These are phyloP conservation scores for Ochotona curzoniae DNA, from an alignment of 2,113 vertebrate species.

Conservation along the genomic window DNA sequence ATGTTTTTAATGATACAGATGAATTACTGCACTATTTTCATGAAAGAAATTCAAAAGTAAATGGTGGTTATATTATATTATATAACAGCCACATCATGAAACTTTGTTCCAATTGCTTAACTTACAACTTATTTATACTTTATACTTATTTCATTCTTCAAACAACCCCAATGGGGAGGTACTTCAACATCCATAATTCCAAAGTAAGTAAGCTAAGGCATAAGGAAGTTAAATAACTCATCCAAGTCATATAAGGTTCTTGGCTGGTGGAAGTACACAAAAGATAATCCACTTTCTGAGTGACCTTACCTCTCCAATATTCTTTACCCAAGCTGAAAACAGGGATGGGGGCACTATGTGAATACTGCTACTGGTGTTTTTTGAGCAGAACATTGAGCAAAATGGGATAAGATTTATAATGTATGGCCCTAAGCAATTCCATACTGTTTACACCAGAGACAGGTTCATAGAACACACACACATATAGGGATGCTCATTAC, in stretches of 20 bases:
- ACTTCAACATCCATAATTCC: neutral
- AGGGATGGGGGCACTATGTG: neutral
- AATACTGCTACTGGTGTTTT: neutral
- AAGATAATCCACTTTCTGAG: constrained; percentile 40
- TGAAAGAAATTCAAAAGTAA: constrained; percentile 28
- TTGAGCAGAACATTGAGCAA: neutral
- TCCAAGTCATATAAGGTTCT: neutral
- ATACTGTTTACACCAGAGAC: neutral
- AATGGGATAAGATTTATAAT: neutral
- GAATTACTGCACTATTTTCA: constrained; percentile 1
- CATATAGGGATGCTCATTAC: neutral
- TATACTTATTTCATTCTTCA: constrained; percentile 48
- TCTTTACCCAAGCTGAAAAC: neutral
- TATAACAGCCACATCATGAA: neutral
- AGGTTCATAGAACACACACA: neutral
- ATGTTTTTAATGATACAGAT: neutral
- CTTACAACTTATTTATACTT: constrained; percentile 21
- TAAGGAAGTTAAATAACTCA: neutral
- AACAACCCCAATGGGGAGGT: neutral
- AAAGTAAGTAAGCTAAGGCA: constrained; percentile 34
- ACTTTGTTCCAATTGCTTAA: neutral
- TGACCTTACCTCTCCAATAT: neutral
- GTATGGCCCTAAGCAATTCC: neutral
- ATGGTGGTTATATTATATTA: neutral
- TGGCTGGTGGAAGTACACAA: neutral